Evolutionary conservation across 2,888 invertebrate genomes (phyloP).

Genomic region (Ormyrus thymus): DNA sequence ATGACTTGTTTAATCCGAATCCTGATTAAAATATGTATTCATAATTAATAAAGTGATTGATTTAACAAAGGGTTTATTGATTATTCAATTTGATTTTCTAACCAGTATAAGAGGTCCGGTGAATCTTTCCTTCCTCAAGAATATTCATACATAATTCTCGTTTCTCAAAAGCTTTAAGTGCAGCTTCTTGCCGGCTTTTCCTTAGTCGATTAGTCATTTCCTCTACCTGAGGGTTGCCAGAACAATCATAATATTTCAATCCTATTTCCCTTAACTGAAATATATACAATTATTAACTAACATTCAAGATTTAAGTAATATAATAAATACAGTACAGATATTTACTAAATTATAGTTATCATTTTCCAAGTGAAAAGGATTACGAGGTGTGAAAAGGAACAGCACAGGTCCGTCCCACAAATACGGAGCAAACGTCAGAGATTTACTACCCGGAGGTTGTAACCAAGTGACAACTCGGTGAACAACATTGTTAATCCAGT

Average conservation of each 20-base stretch:
- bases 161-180: constrained; percentile 42
- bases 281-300: constrained; percentile 4
- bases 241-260: constrained; percentile 84
- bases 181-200: constrained; percentile 61
- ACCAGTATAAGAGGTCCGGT: constrained; percentile 56
- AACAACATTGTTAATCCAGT: constrained; percentile 80
- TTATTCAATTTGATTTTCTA: constrained; percentile 52
- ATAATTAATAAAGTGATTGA: neutral
- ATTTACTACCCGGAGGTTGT: constrained; percentile 84
- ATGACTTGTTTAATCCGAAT: neutral
- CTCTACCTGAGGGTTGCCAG: constrained; percentile 75
- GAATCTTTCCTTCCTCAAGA: constrained; percentile 58
- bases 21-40: neutral
- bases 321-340: constrained; percentile 10
- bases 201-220: constrained; percentile 76
- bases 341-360: constrained; percentile 84
- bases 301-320: too few species aligned
- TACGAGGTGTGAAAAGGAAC: constrained; percentile 86
- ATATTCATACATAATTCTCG: constrained; percentile 52
- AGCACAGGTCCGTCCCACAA: constrained; percentile 83
- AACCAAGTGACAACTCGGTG: constrained; percentile 82
- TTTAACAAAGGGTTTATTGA: neutral
- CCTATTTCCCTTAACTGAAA: constrained; percentile 83
- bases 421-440: constrained; percentile 81
- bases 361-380: constrained; percentile 81